A percentile compares a stretch with the other conserved stretches of the same genome.
Evolutionary conservation across 2,888 invertebrate genomes (phyloP).

Genomic region (Drosophila flavopinicola): DNA sequence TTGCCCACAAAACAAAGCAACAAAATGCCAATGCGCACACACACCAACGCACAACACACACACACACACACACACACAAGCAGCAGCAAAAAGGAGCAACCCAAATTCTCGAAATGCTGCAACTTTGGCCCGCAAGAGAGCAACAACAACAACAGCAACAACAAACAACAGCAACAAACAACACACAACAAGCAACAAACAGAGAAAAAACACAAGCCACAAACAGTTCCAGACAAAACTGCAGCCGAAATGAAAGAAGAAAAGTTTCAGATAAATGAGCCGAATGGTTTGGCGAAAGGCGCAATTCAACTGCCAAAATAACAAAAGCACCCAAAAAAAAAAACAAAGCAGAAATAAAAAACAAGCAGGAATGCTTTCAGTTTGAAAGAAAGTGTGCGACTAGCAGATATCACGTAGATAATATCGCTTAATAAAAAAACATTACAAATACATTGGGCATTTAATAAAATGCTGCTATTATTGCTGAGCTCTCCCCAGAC

Average conservation of each 20-base stretch:
- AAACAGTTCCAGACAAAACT: slow-evolving; percentile 25
- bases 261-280: slow-evolving; percentile 76
- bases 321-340: slow-evolving; percentile 51
- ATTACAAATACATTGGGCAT: too few relatives aligned
- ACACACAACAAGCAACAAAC: slow-evolving; percentile 22
- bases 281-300: slow-evolving; percentile 77
- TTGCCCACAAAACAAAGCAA: slow-evolving; percentile 67
- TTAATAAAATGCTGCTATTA: too few relatives aligned
- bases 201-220: slow-evolving; percentile 15
- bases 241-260: slow-evolving; percentile 65
- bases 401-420: slow-evolving; percentile 10
- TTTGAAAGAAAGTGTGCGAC: too few relatives aligned
- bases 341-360: slow-evolving; percentile 27
- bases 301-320: slow-evolving; percentile 76
- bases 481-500: too few relatives aligned
- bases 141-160: slow-evolving; percentile 9
- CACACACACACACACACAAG: slow-evolving; percentile 20
- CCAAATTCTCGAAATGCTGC: slow-evolving; percentile 76
- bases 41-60: slow-evolving; percentile 31
- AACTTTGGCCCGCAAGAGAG: slow-evolving; percentile 59
- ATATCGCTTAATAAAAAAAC: neutral
- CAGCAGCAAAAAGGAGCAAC: slow-evolving; percentile 70
- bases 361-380: slow-evolving; percentile 18
- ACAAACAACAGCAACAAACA: slow-evolving; percentile 8
- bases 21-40: slow-evolving; percentile 43